These are phyloP conservation scores for Melinaea menophilus DNA, from an alignment of 2,888 invertebrate genomes.

Conservation along the genomic window DNA sequence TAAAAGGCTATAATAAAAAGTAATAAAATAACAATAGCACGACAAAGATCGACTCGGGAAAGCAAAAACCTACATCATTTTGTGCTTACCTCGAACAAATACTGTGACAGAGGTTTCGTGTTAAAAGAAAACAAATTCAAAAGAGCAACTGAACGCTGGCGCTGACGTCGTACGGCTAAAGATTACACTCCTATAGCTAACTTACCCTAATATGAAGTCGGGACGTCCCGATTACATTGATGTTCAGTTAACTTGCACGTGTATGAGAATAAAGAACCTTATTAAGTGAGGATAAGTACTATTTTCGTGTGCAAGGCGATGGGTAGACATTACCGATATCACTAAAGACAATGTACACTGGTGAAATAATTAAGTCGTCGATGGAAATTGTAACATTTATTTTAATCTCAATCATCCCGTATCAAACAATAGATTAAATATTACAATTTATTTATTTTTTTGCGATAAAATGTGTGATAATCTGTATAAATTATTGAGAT, in stretches of 20 bases:
- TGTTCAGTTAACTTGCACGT: constrained; percentile 23
- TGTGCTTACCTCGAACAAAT: constrained; percentile 59
- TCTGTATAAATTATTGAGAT: too few relatives aligned
- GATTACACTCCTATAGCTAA: constrained; percentile 64
- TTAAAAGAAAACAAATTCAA: constrained; percentile 39
- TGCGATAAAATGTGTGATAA: too few relatives aligned
- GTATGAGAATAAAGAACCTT: constrained; percentile 18
- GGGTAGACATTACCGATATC: constrained; percentile 21
- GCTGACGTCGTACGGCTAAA: constrained; percentile 59
- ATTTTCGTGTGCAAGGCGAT: constrained; percentile 30
- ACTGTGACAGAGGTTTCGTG: constrained; percentile 45
- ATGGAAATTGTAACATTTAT: constrained; percentile 16
- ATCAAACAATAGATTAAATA: constrained; percentile 8
- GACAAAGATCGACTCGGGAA: constrained; percentile 57
- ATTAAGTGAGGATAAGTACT: constrained; percentile 35
- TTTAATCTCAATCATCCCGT: constrained; percentile 13
- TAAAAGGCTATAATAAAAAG: constrained; percentile 56
- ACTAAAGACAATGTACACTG: constrained; percentile 22
- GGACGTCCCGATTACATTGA: constrained; percentile 21
- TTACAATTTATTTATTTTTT: too few relatives aligned
- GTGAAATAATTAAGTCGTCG: constrained; percentile 23
- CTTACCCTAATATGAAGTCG: constrained; percentile 65
- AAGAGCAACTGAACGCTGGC: constrained; percentile 61
- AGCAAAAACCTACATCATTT: constrained; percentile 44
- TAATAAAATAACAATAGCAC: constrained; percentile 48